These are phyloP conservation scores for Pachycephus smyrnensis DNA, from an alignment of 2,888 invertebrate genomes.

Conservation along the genomic window DNA sequence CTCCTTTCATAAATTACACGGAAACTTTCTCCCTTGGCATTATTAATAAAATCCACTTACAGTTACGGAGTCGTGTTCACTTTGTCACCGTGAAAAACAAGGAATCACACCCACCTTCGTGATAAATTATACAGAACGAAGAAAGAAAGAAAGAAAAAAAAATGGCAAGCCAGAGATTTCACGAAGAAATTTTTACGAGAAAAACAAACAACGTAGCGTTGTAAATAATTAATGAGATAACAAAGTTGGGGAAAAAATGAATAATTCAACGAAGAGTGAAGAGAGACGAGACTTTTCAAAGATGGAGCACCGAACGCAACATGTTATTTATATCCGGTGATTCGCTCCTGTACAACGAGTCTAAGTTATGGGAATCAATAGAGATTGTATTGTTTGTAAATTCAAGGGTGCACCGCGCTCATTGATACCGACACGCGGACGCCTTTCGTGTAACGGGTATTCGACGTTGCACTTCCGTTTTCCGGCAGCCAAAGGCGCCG, in stretches of 20 bases:
- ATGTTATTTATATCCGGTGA: neutral
- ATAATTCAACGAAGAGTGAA: neutral
- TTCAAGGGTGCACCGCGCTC: neutral
- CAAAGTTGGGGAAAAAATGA: neutral
- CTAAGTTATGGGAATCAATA: neutral
- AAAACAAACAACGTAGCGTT: neutral
- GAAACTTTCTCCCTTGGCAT: neutral
- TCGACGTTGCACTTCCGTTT: slow-evolving; percentile 48
- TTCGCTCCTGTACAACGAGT: neutral
- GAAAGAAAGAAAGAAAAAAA: neutral
- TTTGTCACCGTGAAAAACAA: neutral
- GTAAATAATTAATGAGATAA: neutral
- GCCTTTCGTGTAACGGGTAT: slow-evolving; percentile 23
- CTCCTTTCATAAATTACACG: neutral
- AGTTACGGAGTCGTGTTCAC: neutral
- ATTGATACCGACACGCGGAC: slow-evolving; percentile 24
- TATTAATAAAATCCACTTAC: neutral
- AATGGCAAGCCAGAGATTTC: neutral
- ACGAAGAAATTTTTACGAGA: neutral
- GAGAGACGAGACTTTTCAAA: neutral
- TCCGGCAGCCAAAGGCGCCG: slow-evolving; percentile 46
- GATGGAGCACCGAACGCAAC: neutral
- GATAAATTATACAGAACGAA: neutral
- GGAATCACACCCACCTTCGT: neutral
- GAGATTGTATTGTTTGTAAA: neutral